Evolutionary conservation across 2,797 vertebrate genomes (phyloP).

Genomic region (Coregonus ussuriensis): DNA sequence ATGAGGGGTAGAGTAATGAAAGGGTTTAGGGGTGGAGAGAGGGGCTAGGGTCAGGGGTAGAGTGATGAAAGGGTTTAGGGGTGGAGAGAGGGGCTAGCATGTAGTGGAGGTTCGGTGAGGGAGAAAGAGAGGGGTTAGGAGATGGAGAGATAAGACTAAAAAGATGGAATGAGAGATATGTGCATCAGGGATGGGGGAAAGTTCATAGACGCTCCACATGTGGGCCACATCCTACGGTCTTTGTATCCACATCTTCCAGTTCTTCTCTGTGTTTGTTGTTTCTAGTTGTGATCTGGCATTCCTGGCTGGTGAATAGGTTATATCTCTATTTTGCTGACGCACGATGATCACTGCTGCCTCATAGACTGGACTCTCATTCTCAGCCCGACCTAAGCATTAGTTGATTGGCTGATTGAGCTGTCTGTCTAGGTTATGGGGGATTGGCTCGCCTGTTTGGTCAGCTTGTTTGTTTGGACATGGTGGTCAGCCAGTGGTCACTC

Average conservation of each 20-base stretch:
- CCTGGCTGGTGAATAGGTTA: not conserved
- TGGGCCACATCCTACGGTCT: not conserved
- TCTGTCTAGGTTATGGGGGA: not conserved
- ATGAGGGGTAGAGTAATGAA: too few species aligned
- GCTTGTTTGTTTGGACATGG: not conserved
- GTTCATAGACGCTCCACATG: not conserved
- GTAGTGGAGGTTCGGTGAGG: too few species aligned
- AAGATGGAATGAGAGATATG: too few species aligned
- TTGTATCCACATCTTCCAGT: too few species aligned
- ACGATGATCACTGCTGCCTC: not conserved
- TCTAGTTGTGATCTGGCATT: too few species aligned
- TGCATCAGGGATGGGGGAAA: not conserved
- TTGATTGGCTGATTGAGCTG: slow-evolving; percentile 5
- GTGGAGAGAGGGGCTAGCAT: too few species aligned
- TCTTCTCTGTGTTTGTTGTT: too few species aligned
- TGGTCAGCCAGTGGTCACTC: not conserved
- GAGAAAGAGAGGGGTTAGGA: too few species aligned
- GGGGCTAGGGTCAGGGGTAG: too few species aligned
- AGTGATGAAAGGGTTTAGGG: too few species aligned
- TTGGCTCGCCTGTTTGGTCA: not conserved
- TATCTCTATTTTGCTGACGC: not conserved
- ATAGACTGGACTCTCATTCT: not conserved
- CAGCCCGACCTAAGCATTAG: not conserved
- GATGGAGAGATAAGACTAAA: not conserved
- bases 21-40: too few species aligned